Evolutionary conservation across 2,888 invertebrate species (phyloP).

Genomic region (Stenolophus ochropezus): DNA sequence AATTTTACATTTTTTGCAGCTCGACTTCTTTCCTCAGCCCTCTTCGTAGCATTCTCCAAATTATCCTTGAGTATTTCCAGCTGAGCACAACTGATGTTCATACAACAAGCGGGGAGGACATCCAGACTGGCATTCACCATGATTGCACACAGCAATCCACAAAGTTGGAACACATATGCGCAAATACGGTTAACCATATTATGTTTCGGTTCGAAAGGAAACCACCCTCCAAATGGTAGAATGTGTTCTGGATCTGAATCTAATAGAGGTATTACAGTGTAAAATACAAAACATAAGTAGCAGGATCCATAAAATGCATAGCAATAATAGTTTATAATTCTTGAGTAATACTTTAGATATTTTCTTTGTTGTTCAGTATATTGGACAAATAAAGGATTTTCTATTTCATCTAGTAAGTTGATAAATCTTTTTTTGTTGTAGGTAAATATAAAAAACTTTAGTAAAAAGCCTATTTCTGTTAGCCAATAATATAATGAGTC

Average conservation of each 20-base stretch:
- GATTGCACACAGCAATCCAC: constrained; percentile 60
- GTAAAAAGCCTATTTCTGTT: constrained; percentile 63
- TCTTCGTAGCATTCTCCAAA: constrained; percentile 51
- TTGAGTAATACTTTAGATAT: constrained; percentile 57
- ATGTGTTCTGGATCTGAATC: constrained; percentile 61
- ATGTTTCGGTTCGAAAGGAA: constrained; percentile 64
- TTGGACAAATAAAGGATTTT: constrained; percentile 57
- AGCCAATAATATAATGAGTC: constrained; percentile 63
- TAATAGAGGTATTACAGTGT: constrained; percentile 62
- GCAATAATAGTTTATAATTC: constrained; percentile 46
- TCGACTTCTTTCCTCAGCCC: not conserved
- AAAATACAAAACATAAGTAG: constrained; percentile 61
- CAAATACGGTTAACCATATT: constrained; percentile 50
- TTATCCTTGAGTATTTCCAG: constrained; percentile 62
- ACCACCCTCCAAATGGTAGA: constrained; percentile 64
- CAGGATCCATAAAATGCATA: constrained; percentile 59
- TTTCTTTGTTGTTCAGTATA: constrained; percentile 58
- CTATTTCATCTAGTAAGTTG: constrained; percentile 58
- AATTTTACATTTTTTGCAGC: not conserved
- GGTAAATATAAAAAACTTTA: constrained; percentile 63
- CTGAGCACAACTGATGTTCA: constrained; percentile 63
- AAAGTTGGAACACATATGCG: constrained; percentile 61
- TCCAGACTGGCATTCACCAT: constrained; percentile 63
- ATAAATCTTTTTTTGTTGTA: constrained; percentile 58
- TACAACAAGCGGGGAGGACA: constrained; percentile 61